Conservation (phyloP, 2,888 invertebrate genomes). For the Acleris emargana region DNA sequence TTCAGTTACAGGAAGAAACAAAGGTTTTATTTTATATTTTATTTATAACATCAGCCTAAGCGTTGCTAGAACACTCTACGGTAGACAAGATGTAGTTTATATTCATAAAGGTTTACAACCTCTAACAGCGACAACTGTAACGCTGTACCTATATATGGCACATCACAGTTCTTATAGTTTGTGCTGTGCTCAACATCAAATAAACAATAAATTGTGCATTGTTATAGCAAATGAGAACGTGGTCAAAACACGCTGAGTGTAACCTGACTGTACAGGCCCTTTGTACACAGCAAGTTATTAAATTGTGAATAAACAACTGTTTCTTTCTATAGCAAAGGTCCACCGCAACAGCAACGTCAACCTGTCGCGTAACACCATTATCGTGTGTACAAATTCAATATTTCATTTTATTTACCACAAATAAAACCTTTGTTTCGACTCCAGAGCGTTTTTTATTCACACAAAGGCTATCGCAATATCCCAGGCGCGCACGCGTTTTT, state of each 20-base stretch:
- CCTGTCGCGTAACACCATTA: conserved; percentile 12
- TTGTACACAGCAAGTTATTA: not conserved
- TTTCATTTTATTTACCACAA: conserved; percentile 12
- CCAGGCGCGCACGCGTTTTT: not conserved
- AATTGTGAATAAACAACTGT: conserved; percentile 2
- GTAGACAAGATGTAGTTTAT: too few relatives aligned
- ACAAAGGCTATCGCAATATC: not conserved
- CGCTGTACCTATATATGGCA: too few relatives aligned
- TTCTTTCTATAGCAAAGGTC: conserved; percentile 7
- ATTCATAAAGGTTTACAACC: too few relatives aligned
- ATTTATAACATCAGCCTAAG: too few relatives aligned
- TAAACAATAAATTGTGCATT: too few relatives aligned
- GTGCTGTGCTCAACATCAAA: too few relatives aligned
- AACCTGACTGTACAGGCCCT: not conserved
- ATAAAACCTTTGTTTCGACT: conserved; percentile 17
- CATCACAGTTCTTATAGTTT: too few relatives aligned
- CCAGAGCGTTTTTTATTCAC: conserved; percentile 8
- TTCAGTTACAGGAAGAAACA: too few relatives aligned
- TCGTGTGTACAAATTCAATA: conserved; percentile 21
- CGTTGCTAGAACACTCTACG: too few relatives aligned
- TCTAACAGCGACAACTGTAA: too few relatives aligned
- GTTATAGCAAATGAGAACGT: too few relatives aligned
- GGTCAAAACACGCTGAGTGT: not conserved
- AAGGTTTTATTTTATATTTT: too few relatives aligned
- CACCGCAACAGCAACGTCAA: conserved; percentile 15